Percentiles rank a stretch among this genome's conserved stretches.
Conservation (phyloP, 2,113 vertebrate genomes). For the Ovibos moschatus region DNA sequence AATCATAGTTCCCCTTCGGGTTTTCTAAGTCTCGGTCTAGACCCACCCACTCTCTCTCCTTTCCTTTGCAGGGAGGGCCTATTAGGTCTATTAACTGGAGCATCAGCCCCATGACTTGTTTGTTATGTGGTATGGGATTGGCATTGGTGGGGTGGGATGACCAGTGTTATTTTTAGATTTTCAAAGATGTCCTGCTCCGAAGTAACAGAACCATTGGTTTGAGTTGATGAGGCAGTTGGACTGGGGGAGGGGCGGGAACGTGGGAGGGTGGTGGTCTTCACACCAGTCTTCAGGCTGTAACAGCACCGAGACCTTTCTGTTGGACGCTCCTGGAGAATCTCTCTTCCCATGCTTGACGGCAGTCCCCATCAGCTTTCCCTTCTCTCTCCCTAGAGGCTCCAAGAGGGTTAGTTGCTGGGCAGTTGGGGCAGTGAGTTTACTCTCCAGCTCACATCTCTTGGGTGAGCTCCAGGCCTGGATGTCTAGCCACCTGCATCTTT, state of each 20-base stretch:
- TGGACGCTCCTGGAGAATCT: background rate
- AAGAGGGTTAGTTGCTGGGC: background rate
- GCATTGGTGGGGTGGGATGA: background rate
- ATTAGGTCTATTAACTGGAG: fast-evolving
- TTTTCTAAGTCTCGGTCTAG: background rate
- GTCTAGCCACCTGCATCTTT: background rate
- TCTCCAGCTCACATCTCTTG: background rate
- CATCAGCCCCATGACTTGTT: background rate
- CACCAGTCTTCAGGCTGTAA: background rate
- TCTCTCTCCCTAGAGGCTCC: background rate
- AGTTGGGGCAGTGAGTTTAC: background rate
- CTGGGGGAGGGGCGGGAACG: background rate
- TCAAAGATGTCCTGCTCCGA: background rate
- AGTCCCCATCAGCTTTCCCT: background rate
- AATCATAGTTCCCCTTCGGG: background rate
- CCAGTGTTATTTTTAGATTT: background rate
- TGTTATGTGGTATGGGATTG: background rate
- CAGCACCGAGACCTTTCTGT: background rate
- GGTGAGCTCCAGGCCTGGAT: background rate
- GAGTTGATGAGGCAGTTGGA: background rate
- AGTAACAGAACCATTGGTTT: background rate
- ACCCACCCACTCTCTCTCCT: background rate
- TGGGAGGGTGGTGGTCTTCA: background rate
- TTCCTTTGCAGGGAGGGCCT: background rate
- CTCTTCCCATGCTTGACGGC: background rate